Percentiles rank a stretch among this genome's conserved stretches.
phyloP scores from a whole-genome alignment of 2,888 invertebrate species.

The Spisula solida region DNA sequence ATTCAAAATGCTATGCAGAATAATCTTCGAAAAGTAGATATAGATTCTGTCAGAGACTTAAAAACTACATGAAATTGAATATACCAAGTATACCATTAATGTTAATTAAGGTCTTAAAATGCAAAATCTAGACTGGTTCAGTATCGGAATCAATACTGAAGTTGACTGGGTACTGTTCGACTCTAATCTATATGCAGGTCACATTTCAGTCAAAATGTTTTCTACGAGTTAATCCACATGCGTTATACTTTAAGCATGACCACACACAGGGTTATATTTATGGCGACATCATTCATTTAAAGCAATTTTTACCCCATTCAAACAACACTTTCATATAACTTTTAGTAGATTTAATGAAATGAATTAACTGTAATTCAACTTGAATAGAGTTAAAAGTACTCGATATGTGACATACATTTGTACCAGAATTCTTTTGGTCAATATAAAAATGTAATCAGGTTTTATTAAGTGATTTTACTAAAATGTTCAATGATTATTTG shows the following conservation, averaged over 20 bases:
- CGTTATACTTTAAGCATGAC: not conserved
- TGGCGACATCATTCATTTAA: not conserved
- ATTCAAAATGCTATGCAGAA: too few relatives aligned
- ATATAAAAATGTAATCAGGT: too few relatives aligned
- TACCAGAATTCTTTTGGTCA: too few relatives aligned
- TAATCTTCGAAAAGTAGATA: too few relatives aligned
- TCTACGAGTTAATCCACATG: slow-evolving; percentile 16
- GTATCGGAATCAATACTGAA: not conserved
- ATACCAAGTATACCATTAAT: slow-evolving; percentile 5
- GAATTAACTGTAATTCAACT: not conserved
- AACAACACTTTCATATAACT: not conserved
- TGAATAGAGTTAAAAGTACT: not conserved
- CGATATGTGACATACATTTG: not conserved
- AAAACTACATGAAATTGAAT: too few relatives aligned
- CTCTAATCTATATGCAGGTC: not conserved
- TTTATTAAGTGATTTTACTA: too few relatives aligned
- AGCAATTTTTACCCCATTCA: not conserved
- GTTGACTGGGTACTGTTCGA: not conserved
- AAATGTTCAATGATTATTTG: too few relatives aligned
- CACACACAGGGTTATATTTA: not conserved
- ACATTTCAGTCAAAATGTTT: slow-evolving; percentile 5
- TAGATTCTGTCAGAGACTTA: too few relatives aligned
- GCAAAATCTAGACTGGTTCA: not conserved
- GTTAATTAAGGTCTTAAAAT: slow-evolving; percentile 15
- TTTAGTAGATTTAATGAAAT: not conserved